Base-by-base conservation (phyloP, 2,113 vertebrate species). In the Reinhardtius hippoglossoides region DNA sequence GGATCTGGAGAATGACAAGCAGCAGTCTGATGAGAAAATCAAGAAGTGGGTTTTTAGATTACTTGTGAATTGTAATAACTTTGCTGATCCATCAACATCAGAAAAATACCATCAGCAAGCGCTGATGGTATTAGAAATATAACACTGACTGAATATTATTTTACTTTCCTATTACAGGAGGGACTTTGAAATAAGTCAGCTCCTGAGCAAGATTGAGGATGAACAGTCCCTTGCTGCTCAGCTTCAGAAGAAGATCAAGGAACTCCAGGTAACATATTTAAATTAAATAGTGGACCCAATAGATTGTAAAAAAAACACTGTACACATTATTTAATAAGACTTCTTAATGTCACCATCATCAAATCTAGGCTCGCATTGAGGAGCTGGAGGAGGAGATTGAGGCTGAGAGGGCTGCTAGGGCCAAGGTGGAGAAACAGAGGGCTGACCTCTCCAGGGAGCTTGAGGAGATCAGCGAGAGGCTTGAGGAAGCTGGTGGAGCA, bases 341-440 rank as follows among this genome's bases (percentile, higher is more conserved):
- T 62, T 54, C 2, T 27, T 52, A 6, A 48, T 76, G 20, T 13
- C 9, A 50, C 15, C 1, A 5, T 57, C 26, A 44, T 69, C n/a
- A 62, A 55, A 24, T 73, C 10, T 55, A 73, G 71, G 71, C 71
- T 73, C 71, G 71, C 21, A 73, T 81, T 71, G 79, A 81, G 67
- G 79, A 81, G 48, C 79, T 81, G 52, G 78, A 74, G 68, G 95
- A 96, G 0, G 96, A 97, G 84, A 96, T 95, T 0, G 96, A 97
- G 74, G 94, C 95, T 0, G 96, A 97, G n/a, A 80, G 94, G 1
- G 87, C 95, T 1, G 87, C 92, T 67, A 64, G 91, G 2, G 95
- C 95, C 13, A 96, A 96, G 21, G 82, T 95, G 37, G 95, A 95
- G 80, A 95, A 96, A 83, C 91, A 94, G 58, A 82, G 95, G 35